These are phyloP conservation scores for Patella vulgata DNA, from an alignment of 1,140 invertebrate genomes.

Conservation along the genomic window DNA sequence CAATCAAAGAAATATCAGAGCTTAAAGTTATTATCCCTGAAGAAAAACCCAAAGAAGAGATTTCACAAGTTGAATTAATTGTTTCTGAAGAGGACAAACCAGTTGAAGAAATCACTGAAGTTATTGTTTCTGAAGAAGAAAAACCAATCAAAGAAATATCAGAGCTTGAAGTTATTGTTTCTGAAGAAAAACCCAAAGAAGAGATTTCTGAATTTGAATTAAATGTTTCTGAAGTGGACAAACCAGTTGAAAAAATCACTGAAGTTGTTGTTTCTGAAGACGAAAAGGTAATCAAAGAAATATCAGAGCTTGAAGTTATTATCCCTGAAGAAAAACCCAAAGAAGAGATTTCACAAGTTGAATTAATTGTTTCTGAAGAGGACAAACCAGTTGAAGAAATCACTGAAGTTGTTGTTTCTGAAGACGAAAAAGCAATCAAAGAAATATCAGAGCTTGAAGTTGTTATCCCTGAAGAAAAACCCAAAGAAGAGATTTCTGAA, in stretches of 20 bases:
- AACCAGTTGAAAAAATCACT: not conserved
- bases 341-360: not conserved
- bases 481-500: conserved; percentile 31
- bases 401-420: conserved; percentile 9
- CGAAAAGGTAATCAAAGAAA: not conserved
- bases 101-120: not conserved
- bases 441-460: conserved; percentile 7
- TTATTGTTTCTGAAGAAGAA: not conserved
- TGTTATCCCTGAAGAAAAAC: conserved; percentile 11
- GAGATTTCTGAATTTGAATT: not conserved
- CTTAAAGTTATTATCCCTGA: too few relatives aligned
- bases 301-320: not conserved
- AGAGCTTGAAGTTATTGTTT: conserved; percentile 12
- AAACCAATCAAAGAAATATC: conserved; percentile 5
- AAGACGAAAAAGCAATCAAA: conserved; percentile 16
- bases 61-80: not conserved
- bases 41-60: too few relatives aligned
- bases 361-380: not conserved
- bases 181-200: conserved; percentile 6
- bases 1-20: too few relatives aligned
- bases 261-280: conserved; percentile 6
- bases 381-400: not conserved
- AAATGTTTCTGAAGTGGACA: not conserved
- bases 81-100: conserved; percentile 6
- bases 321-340: conserved; percentile 1